Conservation (phyloP, 1,140 invertebrate genomes). For the Leucophenga varia region DNA sequence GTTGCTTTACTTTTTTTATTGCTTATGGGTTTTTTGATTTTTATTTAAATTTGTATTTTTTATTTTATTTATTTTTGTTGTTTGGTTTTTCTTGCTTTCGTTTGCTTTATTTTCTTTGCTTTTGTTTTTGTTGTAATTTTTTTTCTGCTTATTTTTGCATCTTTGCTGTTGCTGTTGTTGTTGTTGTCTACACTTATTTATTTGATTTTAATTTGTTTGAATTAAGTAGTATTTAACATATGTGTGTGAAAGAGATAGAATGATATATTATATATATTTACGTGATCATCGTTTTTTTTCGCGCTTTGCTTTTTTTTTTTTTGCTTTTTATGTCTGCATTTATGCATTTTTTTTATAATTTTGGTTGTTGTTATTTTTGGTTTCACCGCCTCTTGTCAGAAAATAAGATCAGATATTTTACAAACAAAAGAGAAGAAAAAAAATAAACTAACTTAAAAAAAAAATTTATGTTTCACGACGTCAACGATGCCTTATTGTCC, state of each 20-base stretch:
- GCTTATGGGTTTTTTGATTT: neutral
- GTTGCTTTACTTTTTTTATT: neutral
- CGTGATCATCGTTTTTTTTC: neutral
- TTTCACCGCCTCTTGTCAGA: too few relatives aligned
- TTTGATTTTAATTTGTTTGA: neutral
- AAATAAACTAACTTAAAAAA: too few relatives aligned
- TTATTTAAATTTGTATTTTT: neutral
- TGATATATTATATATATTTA: neutral
- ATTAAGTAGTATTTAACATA: neutral
- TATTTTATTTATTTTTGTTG: neutral
- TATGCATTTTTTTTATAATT: neutral
- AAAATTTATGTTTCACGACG: too few relatives aligned
- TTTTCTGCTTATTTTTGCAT: neutral
- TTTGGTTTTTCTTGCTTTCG: neutral
- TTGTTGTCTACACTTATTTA: neutral
- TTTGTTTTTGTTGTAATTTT: neutral
- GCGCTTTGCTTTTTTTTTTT: neutral
- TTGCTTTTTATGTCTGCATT: neutral
- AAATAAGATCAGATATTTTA: too few relatives aligned
- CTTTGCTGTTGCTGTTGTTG: neutral
- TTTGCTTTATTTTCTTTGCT: neutral
- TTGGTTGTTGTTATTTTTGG: too few relatives aligned
- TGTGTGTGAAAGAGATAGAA: too few relatives aligned
- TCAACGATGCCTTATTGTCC: too few relatives aligned
- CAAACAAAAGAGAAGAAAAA: too few relatives aligned